Base-by-base conservation (phyloP, 2,888 invertebrate species). In the Lithophane socia region DNA sequence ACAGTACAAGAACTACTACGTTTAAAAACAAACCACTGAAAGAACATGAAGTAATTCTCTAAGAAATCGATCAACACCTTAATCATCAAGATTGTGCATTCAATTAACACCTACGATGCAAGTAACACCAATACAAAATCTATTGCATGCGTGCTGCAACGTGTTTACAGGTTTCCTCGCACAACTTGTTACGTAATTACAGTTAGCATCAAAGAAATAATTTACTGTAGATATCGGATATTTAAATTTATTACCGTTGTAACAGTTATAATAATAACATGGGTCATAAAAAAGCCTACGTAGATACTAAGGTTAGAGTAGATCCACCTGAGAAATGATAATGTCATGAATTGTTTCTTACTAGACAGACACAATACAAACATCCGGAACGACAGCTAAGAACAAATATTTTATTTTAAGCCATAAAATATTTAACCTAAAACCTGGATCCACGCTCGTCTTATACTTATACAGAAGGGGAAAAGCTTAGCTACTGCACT, bases 101-200 rank as follows among this genome's bases (percentile, higher is more conserved):
- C 13, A 56, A 58, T 70, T 71, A 79, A 44, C 79, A 73, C 63
- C 73, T 47, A 70, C 42, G 47, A 60, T 71, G 37, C 61, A 70
- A 73, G 47, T 69, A 61, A 78, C 24, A 79, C 21, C n/a, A 47
- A 24, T 56, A 69, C 58, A 64, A 73, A 44, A 73, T 58, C 13
- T n/a, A 77, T 65, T 84, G 70, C 60, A 54, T 13, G 37, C n/a
- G 21, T 60, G 65, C 72, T 69, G 56, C 21, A 72, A 68, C 52
- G 18, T 47, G 69, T 65, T 65, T 42, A 70, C 72, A 37, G 65
- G 60, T 70, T 70, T 73, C 61, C 61, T 69, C 49, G 54, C 49
- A 56, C 49, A 73, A 29, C 37, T 83, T 72, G 47, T 79, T 84
- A 69, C 29, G 13, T 75, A 72, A 82, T 79, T 37, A 69, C 49